These are phyloP conservation scores for Trimorus sp. DNA, from an alignment of 2,888 invertebrate species.

Conservation along the genomic window DNA sequence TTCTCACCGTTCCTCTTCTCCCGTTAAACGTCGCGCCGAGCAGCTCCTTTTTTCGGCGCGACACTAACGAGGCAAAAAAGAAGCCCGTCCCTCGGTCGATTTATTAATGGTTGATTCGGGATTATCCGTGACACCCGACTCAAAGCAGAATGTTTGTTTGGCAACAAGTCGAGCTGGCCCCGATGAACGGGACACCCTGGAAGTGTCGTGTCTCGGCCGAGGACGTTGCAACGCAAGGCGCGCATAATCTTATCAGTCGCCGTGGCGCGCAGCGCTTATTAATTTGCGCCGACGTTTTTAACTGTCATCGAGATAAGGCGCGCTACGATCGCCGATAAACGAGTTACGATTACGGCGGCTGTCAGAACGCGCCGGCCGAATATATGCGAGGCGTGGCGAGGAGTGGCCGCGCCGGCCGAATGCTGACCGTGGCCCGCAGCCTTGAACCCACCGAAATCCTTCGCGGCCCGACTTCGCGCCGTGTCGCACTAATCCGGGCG, in stretches of 20 bases:
- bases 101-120: constrained; percentile 41
- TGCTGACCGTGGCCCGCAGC: constrained; percentile 61
- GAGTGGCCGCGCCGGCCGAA: constrained; percentile 68
- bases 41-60: not conserved
- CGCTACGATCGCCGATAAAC: constrained; percentile 68
- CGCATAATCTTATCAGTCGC: constrained; percentile 60
- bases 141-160: constrained; percentile 54
- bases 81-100: constrained; percentile 7
- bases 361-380: constrained; percentile 60
- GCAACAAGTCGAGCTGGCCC: constrained; percentile 37
- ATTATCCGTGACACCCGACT: constrained; percentile 47
- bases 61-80: constrained; percentile 31
- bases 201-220: constrained; percentile 43
- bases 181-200: constrained; percentile 50
- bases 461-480: constrained; percentile 27
- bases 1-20: no score
- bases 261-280: constrained; percentile 64
- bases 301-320: constrained; percentile 68
- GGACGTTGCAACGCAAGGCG: constrained; percentile 40
- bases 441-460: constrained; percentile 65
- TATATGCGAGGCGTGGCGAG: constrained; percentile 70
- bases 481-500: constrained; percentile 1
- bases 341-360: constrained; percentile 68
- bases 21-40: no score
- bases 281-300: constrained; percentile 67